Conservation (phyloP, 2,113 vertebrate genomes). For the Cavia aperea region DNA sequence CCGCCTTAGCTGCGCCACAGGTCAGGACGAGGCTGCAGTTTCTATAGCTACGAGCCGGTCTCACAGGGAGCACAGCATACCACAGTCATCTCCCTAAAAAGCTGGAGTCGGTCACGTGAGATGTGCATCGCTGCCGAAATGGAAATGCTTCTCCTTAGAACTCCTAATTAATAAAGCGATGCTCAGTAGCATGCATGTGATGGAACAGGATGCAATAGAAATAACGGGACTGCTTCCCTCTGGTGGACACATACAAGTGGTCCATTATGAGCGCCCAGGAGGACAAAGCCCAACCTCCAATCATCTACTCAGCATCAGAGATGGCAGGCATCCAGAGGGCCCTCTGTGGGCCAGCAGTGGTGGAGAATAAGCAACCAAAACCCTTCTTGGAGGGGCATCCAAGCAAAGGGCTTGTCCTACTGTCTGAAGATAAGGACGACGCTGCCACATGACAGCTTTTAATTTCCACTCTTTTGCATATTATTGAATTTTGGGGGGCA, state of each 20-base stretch:
- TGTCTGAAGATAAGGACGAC: neutral
- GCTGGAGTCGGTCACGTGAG: neutral
- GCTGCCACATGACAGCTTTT: neutral
- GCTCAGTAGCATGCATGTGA: neutral
- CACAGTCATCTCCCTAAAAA: constrained; percentile 12
- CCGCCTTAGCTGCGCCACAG: neutral
- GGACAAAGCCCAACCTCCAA: neutral
- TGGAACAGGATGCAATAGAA: neutral
- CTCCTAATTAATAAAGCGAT: constrained; percentile 47
- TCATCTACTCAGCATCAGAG: constrained; percentile 19
- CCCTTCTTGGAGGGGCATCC: neutral
- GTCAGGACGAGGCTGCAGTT: neutral
- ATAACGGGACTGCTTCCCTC: neutral
- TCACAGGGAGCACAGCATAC: neutral
- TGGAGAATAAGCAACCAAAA: neutral
- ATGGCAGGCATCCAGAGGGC: neutral
- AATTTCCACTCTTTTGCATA: neutral
- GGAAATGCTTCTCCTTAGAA: constrained; percentile 6
- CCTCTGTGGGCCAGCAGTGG: neutral
- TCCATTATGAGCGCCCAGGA: neutral
- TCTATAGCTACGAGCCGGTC: constrained; percentile 46
- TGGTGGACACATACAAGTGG: constrained; percentile 21
- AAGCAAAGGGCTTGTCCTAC: neutral
- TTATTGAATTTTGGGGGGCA: neutral
- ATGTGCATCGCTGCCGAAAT: neutral